Base-by-base conservation (phyloP, 2,888 invertebrate genomes). In the Neoscelio sp. region DNA sequence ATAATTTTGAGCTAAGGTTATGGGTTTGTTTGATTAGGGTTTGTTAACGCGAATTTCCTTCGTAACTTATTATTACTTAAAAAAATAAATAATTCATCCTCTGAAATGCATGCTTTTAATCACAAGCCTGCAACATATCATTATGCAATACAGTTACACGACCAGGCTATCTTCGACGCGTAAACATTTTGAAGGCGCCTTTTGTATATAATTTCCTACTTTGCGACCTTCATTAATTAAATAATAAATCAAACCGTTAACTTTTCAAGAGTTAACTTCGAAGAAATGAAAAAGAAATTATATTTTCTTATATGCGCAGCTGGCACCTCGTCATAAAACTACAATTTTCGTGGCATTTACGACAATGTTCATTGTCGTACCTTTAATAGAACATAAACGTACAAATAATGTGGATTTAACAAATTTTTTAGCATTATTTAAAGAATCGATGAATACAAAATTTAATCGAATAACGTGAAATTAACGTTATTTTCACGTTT, bases 111-210 rank as follows among this genome's bases (percentile, higher is more conserved):
- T 44, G 54, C 44, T 62, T 64, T 73, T 74, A 74, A 74, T 56
- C 65, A 74, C 42, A 23, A 64, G 38, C 10, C 17, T 50, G 56
- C 50, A 74, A 58, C 74, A 17, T 74, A 74, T 65, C 26, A 74
- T 74, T 74, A 74, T 50, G 42, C 50, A 50, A 48, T 74, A 74
- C 74, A 65, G 64, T 65, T 74, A 74, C 44, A 38, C 74, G 74
- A 50, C 48, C 65, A 58, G 30, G 12, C 60, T 54, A 74, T 65
- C 56, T 38, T 48, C 12, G 28, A 42, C 74, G 65, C 35, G 73
- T 64, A 65, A 46, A 64, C 23, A 73, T 64, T 73, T 64, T 28
- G 42, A 64, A 42, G 48, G 35, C 54, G 30, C 42, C 62, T 52
- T 62, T 62, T 62, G 71, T 62, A 20, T 17, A 2, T 4, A 5